phyloP scores from a whole-genome alignment of 2,797 vertebrate species.

The Spondyliosoma cantharus region DNA sequence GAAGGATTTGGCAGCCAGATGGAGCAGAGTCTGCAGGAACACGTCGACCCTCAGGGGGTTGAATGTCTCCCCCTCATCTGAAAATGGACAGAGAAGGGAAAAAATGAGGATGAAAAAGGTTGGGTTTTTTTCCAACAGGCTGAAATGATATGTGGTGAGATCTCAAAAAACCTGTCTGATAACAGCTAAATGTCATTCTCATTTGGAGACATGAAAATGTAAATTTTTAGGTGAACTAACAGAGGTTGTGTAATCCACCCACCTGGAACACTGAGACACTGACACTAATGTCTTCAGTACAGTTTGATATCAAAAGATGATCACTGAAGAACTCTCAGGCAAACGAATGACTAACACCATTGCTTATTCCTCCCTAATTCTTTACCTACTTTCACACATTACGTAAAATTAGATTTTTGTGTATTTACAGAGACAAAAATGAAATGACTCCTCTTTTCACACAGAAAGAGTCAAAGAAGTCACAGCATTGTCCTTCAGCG shows the following conservation, averaged over 20 bases:
- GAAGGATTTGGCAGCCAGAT: slow-evolving; percentile 96
- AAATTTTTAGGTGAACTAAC: too few species aligned
- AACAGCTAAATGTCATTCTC: neutral
- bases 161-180: neutral
- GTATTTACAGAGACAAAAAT: neutral
- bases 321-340: neutral
- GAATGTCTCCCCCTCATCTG: slow-evolving; percentile 96
- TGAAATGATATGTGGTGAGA: neutral
- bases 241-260: neutral
- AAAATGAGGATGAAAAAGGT: neutral
- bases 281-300: neutral
- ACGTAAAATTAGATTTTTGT: neutral
- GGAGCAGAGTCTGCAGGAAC: slow-evolving; percentile 96
- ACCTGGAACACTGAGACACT: neutral
- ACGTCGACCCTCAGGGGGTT: slow-evolving; percentile 98
- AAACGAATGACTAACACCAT: neutral
- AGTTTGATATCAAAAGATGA: neutral
- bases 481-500: too few species aligned
- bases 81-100: slow-evolving; percentile 15
- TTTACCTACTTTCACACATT: neutral
- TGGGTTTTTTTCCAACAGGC: neutral
- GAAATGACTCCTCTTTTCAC: too few species aligned
- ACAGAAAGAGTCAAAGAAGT: too few species aligned
- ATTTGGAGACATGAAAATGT: neutral
- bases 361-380: neutral